These are phyloP conservation scores for Adela reaumurella DNA, from an alignment of 2,888 invertebrate genomes.

Conservation along the genomic window DNA sequence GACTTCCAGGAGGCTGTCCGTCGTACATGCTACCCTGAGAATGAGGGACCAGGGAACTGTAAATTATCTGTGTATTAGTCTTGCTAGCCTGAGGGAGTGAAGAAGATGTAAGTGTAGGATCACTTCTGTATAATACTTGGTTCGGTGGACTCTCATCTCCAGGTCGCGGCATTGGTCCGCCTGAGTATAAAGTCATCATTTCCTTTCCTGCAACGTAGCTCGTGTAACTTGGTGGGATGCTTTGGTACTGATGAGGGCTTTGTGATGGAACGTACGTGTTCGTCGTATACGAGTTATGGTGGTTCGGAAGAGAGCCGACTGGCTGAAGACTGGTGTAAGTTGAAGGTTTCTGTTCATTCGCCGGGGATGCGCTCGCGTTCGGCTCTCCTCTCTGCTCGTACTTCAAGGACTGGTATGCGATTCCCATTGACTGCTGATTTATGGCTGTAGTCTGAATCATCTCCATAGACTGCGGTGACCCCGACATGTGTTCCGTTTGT, in stretches of 20 bases:
- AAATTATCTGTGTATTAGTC: slow-evolving; percentile 44
- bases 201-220: slow-evolving; percentile 28
- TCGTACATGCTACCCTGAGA: slow-evolving; percentile 46
- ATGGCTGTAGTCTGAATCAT: slow-evolving; percentile 39
- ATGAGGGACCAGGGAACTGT: slow-evolving; percentile 40
- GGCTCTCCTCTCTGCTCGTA: slow-evolving; percentile 40
- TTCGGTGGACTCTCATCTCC: slow-evolving; percentile 53
- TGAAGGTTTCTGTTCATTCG: slow-evolving; percentile 20
- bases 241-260: slow-evolving; percentile 26
- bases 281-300: slow-evolving; percentile 12
- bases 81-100: slow-evolving; percentile 39
- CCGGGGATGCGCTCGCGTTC: slow-evolving; percentile 25
- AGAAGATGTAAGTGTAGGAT: slow-evolving; percentile 65
- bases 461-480: slow-evolving; percentile 23
- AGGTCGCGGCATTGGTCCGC: slow-evolving; percentile 27
- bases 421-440: slow-evolving; percentile 37
- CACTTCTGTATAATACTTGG: slow-evolving; percentile 59
- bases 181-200: slow-evolving; percentile 29
- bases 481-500: slow-evolving; percentile 21
- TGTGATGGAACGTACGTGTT: slow-evolving; percentile 12
- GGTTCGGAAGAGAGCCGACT: slow-evolving; percentile 49
- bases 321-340: slow-evolving; percentile 65
- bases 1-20: slow-evolving; percentile 50
- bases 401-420: slow-evolving; percentile 42
- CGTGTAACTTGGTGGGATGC: slow-evolving; percentile 17